Evolutionary conservation across 1,140 invertebrate species (phyloP), one percentile per base, ranked within the genome.

Genomic region (Pseudomyrmex dendroicus): DNA sequence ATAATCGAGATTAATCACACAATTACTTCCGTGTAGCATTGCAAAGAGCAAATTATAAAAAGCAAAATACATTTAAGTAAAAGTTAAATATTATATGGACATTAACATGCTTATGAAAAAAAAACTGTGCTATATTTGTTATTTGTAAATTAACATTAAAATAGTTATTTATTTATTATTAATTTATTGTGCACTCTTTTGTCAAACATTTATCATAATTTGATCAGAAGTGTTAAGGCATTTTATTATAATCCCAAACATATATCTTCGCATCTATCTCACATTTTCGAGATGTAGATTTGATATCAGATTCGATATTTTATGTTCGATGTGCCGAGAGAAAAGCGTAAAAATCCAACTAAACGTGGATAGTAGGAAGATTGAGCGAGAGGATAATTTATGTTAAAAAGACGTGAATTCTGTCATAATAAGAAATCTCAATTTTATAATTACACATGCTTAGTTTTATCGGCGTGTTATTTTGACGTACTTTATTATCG

Each of bases 391-490:
- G 35, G 44, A 78, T 78, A 78, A 78, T 78, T 78, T 20, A 52
- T 64, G 64, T 70, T 78, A 78, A 70, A 78, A 20, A 52, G 54
- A 70, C 63, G 25, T 77, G 50, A 77, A 77, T 77, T 68, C 64
- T 78, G 59, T 78, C 52, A 54, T 57, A 70, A 78, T 48, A 48
- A 57, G 44, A 15, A 15, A 35, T 54, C 52, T 70, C 54, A 70
- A 70, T 78, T 70, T 78, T 54, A 80, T 80, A 72, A 80, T 80
- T 80, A 80, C 22, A 80, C n/a, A 52, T 80, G 54, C 44, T 80
- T 80, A 70, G 66, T 80, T 80, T 80, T 80, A 80, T 70, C 20
- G 44, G 54, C 74, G 9, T 67, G 50, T 22, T 56, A 66, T 61
- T 80, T 66, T 2, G 25, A 2, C 25, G 3, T 54, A 59, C 64